Percentiles rank a stretch among this genome's conserved stretches.
phyloP scores from a whole-genome alignment of 2,113 vertebrate species.

The Aramus guarauna region DNA sequence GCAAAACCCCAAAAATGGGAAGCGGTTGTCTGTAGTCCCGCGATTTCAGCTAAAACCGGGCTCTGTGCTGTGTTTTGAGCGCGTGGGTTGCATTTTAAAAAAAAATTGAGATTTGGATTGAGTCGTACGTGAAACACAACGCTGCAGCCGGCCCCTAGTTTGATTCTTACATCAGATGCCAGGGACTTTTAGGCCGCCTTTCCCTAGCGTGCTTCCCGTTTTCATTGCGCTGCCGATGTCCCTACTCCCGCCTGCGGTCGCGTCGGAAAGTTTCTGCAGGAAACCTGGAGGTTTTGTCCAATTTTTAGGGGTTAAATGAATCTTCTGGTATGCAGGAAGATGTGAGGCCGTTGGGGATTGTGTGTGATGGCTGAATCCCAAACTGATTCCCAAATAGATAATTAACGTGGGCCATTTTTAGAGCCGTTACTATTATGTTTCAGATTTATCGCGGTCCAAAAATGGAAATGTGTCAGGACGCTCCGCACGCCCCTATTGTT shows the following conservation, averaged over 20 bases:
- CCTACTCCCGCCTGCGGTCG: accelerated
- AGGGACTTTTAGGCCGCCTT: not conserved
- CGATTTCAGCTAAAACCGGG: accelerated
- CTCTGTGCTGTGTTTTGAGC: not conserved
- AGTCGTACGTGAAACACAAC: not conserved
- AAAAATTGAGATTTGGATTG: not conserved
- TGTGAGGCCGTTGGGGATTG: not conserved
- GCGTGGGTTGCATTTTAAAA: not conserved
- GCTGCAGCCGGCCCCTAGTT: accelerated
- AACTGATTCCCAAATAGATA: not conserved
- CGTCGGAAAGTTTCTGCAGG: not conserved
- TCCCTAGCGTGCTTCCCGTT: accelerated
- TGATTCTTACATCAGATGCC: not conserved
- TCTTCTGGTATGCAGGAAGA: not conserved
- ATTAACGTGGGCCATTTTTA: conserved; percentile 1
- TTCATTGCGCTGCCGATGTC: accelerated
- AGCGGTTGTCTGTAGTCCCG: accelerated
- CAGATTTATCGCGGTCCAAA: not conserved
- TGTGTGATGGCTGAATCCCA: not conserved
- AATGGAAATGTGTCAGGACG: conserved; percentile 9
- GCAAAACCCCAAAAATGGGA: not conserved
- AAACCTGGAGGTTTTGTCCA: not conserved
- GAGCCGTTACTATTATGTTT: not conserved
- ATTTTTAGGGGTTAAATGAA: not conserved
- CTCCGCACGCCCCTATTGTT: conserved; percentile 30